phyloP scores from a whole-genome alignment of 1,140 invertebrate species.

The Neodiprion fabricii region DNA sequence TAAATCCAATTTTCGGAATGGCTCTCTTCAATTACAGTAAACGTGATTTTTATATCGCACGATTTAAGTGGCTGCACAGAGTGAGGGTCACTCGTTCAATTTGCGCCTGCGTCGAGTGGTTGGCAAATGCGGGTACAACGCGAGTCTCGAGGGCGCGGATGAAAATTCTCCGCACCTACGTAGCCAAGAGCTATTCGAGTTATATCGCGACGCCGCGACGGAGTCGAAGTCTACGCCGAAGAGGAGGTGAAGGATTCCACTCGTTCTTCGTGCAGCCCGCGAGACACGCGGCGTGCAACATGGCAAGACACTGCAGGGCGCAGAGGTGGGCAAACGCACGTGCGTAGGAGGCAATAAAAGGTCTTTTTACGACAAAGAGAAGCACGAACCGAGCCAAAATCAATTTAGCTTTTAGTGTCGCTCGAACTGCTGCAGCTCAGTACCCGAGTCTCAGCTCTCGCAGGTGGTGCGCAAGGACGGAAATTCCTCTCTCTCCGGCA shows the following conservation, averaged over 20 bases:
- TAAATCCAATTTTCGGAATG: too few species aligned
- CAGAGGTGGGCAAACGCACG: background rate
- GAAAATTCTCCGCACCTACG: background rate
- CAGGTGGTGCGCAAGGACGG: background rate
- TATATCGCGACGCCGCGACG: background rate
- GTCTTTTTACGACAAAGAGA: conserved; percentile 5
- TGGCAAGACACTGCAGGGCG: background rate
- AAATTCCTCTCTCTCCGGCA: background rate
- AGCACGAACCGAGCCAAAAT: conserved; percentile 6
- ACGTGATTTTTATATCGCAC: too few species aligned
- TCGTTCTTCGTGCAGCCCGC: background rate
- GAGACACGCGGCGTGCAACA: background rate
- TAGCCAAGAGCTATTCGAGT: background rate
- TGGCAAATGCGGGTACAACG: too few species aligned
- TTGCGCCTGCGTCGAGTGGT: too few species aligned
- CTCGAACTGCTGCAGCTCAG: background rate
- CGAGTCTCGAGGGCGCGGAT: background rate
- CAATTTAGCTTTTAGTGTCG: conserved; percentile 7
- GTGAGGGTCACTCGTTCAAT: too few species aligned
- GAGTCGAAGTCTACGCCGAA: background rate
- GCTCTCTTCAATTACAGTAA: too few species aligned
- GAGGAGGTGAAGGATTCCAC: background rate
- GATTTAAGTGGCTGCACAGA: too few species aligned
- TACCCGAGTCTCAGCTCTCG: background rate
- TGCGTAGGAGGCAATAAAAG: conserved; percentile 5